A percentile compares a stretch with the other conserved stretches of the same genome.
Evolutionary conservation across 1,140 invertebrate genomes (phyloP).

Genomic region (Drosophila suzukii): DNA sequence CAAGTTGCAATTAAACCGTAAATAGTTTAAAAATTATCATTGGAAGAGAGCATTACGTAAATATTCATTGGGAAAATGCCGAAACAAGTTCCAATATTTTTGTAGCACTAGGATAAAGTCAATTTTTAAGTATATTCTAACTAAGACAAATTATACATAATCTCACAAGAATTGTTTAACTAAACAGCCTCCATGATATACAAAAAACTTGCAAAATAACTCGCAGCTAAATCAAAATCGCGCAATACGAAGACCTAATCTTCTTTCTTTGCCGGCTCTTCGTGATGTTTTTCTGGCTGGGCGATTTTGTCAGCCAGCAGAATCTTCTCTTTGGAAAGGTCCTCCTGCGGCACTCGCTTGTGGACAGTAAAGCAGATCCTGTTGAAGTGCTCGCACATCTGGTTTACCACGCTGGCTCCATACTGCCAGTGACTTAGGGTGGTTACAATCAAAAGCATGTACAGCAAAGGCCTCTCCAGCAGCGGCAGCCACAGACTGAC

Average conservation of each 20-base stretch:
- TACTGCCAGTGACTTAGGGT: constrained; percentile 95
- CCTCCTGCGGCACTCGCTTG: constrained; percentile 42
- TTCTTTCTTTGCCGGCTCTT: constrained; percentile 33
- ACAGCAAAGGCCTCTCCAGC: constrained; percentile 90
- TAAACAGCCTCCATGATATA: constrained; percentile 51
- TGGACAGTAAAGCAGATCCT: constrained; percentile 81
- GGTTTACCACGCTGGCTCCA: constrained; percentile 91
- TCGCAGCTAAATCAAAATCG: constrained; percentile 8
- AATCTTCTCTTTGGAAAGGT: neutral
- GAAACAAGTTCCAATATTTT: constrained; percentile 12
- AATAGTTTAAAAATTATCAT: constrained; percentile 22
- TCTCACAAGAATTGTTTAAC: constrained; percentile 56
- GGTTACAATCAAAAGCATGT: constrained; percentile 89
- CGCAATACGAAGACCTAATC: constrained; percentile 19
- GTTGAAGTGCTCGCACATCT: constrained; percentile 84
- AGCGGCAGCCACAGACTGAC: constrained; percentile 87
- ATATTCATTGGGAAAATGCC: constrained; percentile 20
- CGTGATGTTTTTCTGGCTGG: constrained; percentile 1
- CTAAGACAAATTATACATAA: constrained; percentile 52
- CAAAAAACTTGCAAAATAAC: constrained; percentile 32
- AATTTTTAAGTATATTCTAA: constrained; percentile 34
- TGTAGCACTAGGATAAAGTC: constrained; percentile 26
- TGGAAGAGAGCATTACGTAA: constrained; percentile 50
- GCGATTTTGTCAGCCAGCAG: neutral
- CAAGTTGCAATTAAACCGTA: constrained; percentile 12